These are phyloP conservation scores for Merops nubicus DNA, from an alignment of 2,113 vertebrate species.

Conservation along the genomic window DNA sequence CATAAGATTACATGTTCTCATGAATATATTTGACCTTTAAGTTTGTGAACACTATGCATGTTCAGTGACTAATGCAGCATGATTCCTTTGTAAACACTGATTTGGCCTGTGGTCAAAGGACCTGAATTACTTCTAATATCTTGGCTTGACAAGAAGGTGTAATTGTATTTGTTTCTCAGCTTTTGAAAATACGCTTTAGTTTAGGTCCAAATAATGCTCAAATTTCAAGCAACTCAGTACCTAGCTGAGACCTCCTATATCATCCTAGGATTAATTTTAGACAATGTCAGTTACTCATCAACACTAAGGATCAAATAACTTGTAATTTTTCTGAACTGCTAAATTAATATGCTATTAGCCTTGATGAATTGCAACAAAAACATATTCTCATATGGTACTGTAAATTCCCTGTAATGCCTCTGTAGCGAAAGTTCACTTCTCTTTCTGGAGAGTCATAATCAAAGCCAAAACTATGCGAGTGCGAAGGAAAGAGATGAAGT, in stretches of 20 bases:
- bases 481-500: not conserved
- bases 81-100: not conserved
- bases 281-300: constrained; percentile 29
- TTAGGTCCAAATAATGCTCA: constrained; percentile 3
- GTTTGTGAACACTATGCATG: not conserved
- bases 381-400: not conserved
- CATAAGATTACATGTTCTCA: constrained; percentile 1
- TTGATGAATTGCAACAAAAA: constrained; percentile 4
- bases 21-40: constrained; percentile 35
- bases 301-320: constrained; percentile 22
- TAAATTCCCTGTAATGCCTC: not conserved
- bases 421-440: not conserved
- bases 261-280: constrained; percentile 25
- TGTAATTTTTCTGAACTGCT: constrained; percentile 13
- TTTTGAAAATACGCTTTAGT: constrained; percentile 26
- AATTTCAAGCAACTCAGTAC: constrained; percentile 16
- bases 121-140: not conserved
- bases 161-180: not conserved
- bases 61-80: not conserved
- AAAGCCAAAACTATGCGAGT: not conserved
- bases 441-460: not conserved
- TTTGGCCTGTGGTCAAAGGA: not conserved
- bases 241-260: not conserved
- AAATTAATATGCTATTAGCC: constrained; percentile 10
- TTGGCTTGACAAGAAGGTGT: not conserved